phyloP scores from a whole-genome alignment of 2,797 vertebrate species.

The Balearica regulorum region DNA sequence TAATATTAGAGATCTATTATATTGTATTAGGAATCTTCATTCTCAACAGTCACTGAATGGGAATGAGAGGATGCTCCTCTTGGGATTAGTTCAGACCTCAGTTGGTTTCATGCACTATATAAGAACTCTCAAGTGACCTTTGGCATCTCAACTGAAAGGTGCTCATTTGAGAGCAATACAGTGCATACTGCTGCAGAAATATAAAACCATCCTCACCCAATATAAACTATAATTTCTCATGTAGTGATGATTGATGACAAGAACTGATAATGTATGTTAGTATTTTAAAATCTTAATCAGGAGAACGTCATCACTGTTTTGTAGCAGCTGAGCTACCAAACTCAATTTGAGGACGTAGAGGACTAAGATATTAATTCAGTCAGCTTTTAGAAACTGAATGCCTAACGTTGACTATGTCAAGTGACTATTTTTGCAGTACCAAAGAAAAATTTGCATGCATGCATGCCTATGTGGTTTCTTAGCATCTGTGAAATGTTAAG shows the following conservation, averaged over 20 bases:
- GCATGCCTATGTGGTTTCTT: background rate
- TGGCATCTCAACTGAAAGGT: background rate
- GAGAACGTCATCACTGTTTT: background rate
- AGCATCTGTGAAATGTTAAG: background rate
- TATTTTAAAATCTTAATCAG: background rate
- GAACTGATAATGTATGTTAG: background rate
- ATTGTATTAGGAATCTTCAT: background rate
- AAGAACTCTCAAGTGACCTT: background rate
- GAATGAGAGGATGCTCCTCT: background rate
- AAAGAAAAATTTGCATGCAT: background rate
- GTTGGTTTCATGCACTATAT: background rate
- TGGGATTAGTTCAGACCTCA: background rate
- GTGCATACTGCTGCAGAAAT: background rate
- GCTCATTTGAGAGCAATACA: background rate
- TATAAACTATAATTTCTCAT: background rate
- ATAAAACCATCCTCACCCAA: background rate
- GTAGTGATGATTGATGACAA: background rate
- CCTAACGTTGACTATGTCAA: background rate
- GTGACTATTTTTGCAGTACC: background rate
- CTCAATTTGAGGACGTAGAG: background rate
- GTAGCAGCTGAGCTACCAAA: background rate
- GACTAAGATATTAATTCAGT: background rate
- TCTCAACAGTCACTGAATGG: background rate
- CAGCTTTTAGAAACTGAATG: background rate
- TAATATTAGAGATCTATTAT: background rate